These are phyloP conservation scores for Drosophila paucipuncta DNA, from an alignment of 2,888 invertebrate genomes.

Conservation along the genomic window DNA sequence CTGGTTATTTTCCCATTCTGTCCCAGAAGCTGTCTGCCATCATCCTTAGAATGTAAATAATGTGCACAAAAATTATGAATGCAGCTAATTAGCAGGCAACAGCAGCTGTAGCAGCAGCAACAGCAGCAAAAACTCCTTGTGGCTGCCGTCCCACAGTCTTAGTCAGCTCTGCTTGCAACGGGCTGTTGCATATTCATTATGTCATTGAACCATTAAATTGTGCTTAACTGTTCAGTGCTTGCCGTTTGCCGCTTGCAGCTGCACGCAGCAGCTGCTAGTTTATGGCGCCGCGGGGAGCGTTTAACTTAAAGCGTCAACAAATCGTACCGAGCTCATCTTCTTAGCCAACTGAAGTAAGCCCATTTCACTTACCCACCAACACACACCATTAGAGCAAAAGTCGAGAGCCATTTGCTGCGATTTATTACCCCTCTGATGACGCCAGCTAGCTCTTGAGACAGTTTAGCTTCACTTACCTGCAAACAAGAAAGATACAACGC, in stretches of 20 bases:
- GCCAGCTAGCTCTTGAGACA: constrained; percentile 42
- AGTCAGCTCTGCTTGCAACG: constrained; percentile 38
- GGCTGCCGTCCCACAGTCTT: constrained; percentile 8
- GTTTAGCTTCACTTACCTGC: constrained; percentile 74
- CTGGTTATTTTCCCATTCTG: constrained; percentile 4
- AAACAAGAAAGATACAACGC: constrained; percentile 47
- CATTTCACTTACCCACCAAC: constrained; percentile 26
- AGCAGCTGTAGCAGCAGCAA: constrained; percentile 18
- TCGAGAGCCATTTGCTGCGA: constrained; percentile 70
- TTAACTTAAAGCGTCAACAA: constrained; percentile 77
- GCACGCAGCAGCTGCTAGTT: constrained; percentile 41
- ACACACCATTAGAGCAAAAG: constrained; percentile 35
- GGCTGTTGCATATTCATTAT: constrained; percentile 80
- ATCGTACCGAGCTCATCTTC: constrained; percentile 55
- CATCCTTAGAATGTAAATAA: constrained; percentile 79
- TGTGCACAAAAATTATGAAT: constrained; percentile 79
- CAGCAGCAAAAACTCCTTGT: constrained; percentile 1
- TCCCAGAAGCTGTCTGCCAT: constrained; percentile 34
- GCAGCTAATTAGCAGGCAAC: constrained; percentile 76
- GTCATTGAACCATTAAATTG: constrained; percentile 83
- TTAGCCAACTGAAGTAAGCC: constrained; percentile 16
- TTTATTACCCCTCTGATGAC: constrained; percentile 52
- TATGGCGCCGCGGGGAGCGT: constrained; percentile 73
- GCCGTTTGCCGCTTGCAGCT: constrained; percentile 13
- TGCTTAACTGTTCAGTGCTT: constrained; percentile 69